Conservation (phyloP, 2,888 invertebrate genomes). For the Tinea semifulvella region DNA sequence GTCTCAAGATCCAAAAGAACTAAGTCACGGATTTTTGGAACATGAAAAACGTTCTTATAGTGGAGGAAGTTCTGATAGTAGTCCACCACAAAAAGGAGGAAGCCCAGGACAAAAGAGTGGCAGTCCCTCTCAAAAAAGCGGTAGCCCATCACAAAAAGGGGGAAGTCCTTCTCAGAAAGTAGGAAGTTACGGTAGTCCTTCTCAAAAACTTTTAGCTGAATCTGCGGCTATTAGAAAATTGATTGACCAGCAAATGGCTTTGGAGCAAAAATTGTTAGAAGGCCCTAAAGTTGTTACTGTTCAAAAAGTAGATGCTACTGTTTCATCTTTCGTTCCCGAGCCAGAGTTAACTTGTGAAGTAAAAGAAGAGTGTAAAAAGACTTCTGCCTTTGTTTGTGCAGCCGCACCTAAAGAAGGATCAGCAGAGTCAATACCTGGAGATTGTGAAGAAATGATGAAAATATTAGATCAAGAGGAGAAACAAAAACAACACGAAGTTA, state of each 20-base stretch:
- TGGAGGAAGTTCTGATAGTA: conserved; percentile 70
- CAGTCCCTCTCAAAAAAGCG: conserved; percentile 43
- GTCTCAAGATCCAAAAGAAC: conserved; percentile 64
- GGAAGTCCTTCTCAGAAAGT: conserved; percentile 25
- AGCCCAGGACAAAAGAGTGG: conserved; percentile 47
- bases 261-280: conserved; percentile 49
- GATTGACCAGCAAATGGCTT: conserved; percentile 58
- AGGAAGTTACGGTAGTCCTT: conserved; percentile 54
- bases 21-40: conserved; percentile 55
- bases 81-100: conserved; percentile 63
- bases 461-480: conserved; percentile 62
- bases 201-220: conserved; percentile 55
- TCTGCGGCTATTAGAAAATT: conserved; percentile 56
- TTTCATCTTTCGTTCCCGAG: conserved; percentile 57
- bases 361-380: conserved; percentile 49
- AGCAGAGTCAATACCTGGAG: conserved; percentile 65
- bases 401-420: conserved; percentile 58
- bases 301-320: conserved; percentile 55
- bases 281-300: conserved; percentile 52
- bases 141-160: conserved; percentile 56
- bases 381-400: conserved; percentile 52
- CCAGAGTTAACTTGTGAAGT: conserved; percentile 34
- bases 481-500: conserved; percentile 30
- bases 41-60: conserved; percentile 60
- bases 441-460: conserved; percentile 69